These are phyloP conservation scores for Setipinna tenuifilis DNA, from an alignment of 2,797 vertebrate species.

Conservation along the genomic window DNA sequence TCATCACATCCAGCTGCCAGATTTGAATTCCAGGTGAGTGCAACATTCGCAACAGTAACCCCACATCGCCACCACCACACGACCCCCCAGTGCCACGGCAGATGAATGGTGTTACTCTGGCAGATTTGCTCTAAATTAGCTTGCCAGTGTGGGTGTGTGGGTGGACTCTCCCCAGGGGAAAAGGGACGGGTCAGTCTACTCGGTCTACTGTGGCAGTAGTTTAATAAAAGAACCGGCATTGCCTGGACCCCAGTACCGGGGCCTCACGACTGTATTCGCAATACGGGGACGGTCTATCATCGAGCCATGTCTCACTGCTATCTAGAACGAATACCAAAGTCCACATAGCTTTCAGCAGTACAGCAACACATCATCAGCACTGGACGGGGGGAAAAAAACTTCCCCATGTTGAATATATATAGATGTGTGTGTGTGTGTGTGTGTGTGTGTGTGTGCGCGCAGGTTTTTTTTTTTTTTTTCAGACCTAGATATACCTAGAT, in stretches of 20 bases:
- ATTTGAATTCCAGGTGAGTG: slow-evolving; percentile 74
- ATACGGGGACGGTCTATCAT: background rate
- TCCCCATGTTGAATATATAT: background rate
- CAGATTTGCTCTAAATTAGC: background rate
- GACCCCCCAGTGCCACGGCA: background rate
- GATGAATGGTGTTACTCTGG: background rate
- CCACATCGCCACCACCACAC: background rate
- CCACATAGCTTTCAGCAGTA: slow-evolving; percentile 5
- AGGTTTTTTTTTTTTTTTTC: background rate
- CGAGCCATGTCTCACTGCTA: background rate
- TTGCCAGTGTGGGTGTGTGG: background rate
- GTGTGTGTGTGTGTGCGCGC: too few relatives aligned
- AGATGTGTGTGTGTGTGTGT: too few relatives aligned
- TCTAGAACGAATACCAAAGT: background rate
- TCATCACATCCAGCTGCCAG: slow-evolving; percentile 75
- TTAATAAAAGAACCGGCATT: background rate
- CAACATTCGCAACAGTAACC: background rate
- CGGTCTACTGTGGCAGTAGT: background rate
- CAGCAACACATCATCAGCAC: background rate
- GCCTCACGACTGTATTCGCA: background rate
- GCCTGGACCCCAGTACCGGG: background rate
- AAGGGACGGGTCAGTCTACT: background rate
- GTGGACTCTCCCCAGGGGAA: background rate
- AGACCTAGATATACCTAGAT: background rate
- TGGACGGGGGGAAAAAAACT: background rate